Conservation (phyloP, 2,888 invertebrate genomes). For the Schizaphis graminum region DNA sequence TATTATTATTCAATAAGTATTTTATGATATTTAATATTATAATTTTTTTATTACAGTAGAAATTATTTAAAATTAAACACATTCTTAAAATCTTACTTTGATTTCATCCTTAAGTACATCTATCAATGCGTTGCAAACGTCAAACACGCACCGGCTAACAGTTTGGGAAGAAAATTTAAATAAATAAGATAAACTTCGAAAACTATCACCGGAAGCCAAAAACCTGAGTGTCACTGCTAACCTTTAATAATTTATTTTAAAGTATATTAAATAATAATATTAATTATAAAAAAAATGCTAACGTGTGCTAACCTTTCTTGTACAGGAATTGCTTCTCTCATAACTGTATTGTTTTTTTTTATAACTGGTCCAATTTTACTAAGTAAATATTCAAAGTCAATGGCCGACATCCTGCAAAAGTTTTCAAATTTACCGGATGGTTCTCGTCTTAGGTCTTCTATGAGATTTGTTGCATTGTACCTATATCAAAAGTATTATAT, state of each 20-base stretch:
- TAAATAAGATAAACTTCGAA: no score
- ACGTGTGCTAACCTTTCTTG: neutral
- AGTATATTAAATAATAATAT: neutral
- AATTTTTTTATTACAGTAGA: no score
- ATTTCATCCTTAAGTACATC: no score
- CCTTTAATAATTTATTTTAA: slow-evolving; percentile 11
- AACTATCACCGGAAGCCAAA: no score
- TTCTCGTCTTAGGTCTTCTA: neutral
- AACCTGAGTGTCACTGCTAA: neutral
- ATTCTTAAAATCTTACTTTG: no score
- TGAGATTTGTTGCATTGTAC: neutral
- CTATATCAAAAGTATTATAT: neutral
- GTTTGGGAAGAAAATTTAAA: no score
- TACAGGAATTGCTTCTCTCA: neutral
- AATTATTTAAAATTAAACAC: no score
- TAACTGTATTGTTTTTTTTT: neutral
- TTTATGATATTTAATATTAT: no score
- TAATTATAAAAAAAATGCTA: neutral
- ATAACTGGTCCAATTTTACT: neutral
- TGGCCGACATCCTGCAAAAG: neutral
- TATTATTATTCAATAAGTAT: no score
- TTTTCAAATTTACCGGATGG: neutral
- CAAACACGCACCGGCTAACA: no score
- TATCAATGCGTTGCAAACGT: no score
- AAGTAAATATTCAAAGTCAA: neutral